These are phyloP conservation scores for Metalampra italica DNA, from an alignment of 2,888 invertebrate genomes.

Conservation along the genomic window DNA sequence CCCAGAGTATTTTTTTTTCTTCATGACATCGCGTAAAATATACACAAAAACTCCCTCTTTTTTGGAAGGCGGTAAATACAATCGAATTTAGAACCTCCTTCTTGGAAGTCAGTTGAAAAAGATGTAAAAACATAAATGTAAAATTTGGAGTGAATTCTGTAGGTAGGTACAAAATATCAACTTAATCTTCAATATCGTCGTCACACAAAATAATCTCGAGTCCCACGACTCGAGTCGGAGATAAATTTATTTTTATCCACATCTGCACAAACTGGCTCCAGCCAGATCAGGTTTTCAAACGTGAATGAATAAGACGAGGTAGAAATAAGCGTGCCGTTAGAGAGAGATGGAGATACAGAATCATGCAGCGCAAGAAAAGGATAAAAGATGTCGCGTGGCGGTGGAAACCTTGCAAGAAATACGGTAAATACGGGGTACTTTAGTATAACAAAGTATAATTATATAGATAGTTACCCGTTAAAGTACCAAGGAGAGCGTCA, in stretches of 20 bases:
- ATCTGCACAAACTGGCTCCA: constrained; percentile 22
- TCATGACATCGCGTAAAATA: no score
- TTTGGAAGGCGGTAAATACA: no score
- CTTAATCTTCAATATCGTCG: no score
- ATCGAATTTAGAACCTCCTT: no score
- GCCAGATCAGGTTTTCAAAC: constrained; percentile 23
- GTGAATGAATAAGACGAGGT: constrained; percentile 17
- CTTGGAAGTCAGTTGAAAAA: no score
- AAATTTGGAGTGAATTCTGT: not conserved
- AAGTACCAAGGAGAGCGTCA: no score
- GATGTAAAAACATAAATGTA: not conserved
- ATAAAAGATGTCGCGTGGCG: constrained; percentile 20
- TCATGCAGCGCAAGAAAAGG: constrained; percentile 10
- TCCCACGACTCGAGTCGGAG: not conserved
- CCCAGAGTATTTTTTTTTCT: no score
- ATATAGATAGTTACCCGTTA: no score
- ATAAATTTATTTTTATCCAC: not conserved
- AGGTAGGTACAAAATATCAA: not conserved
- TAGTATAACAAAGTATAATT: no score
- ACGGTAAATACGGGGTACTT: no score
- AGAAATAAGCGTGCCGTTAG: constrained; percentile 28
- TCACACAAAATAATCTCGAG: no score
- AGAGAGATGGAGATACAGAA: constrained; percentile 18
- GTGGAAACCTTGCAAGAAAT: not conserved
- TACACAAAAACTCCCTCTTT: no score